Conservation (phyloP, 2,888 invertebrate genomes). For the Chrysotoxum bicinctum region DNA sequence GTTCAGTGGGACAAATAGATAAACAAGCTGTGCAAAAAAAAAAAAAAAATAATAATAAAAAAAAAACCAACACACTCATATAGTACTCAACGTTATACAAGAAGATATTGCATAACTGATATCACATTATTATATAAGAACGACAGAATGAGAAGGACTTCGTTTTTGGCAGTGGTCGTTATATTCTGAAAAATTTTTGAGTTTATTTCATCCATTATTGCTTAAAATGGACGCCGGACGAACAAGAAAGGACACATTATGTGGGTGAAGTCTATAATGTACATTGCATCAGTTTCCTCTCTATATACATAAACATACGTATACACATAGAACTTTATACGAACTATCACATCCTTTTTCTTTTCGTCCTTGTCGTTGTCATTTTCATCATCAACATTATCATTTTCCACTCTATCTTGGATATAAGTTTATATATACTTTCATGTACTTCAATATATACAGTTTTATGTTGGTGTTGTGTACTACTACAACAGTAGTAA, state of each 20-base stretch:
- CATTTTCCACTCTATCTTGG: constrained; percentile 49
- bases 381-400: constrained; percentile 50
- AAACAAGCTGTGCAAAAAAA: background rate
- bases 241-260: constrained; percentile 49
- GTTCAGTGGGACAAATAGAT: constrained; percentile 54
- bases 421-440: constrained; percentile 8
- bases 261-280: constrained; percentile 62
- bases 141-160: constrained; percentile 23
- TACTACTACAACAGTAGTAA: background rate
- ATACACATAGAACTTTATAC: background rate
- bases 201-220: constrained; percentile 67
- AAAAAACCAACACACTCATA: background rate
- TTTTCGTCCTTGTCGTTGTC: constrained; percentile 26
- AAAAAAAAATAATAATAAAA: background rate
- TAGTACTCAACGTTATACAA: background rate
- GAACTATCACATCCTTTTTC: constrained; percentile 22
- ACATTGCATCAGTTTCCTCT: constrained; percentile 53
- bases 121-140: constrained; percentile 42
- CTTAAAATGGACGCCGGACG: constrained; percentile 46
- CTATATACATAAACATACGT: background rate
- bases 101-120: constrained; percentile 62
- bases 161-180: constrained; percentile 64
- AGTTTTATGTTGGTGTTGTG: background rate
- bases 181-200: constrained; percentile 53
- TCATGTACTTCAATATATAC: background rate